phyloP scores from a whole-genome alignment of 2,888 invertebrate species.

The Melinaea menophilus region DNA sequence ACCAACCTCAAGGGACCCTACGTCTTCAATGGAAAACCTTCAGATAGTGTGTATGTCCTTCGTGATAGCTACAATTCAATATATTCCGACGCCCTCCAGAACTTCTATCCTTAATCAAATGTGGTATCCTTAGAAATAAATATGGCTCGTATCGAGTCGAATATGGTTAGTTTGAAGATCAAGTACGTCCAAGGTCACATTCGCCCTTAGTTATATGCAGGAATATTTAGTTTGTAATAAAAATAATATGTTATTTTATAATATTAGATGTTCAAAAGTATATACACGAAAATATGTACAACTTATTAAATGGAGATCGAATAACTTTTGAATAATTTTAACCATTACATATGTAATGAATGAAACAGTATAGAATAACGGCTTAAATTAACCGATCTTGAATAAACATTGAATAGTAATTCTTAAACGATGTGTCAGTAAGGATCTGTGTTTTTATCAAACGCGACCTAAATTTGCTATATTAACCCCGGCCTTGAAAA shows the following conservation, averaged over 20 bases:
- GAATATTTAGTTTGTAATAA: background rate
- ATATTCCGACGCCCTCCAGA: slow-evolving; percentile 82
- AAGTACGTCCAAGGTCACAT: slow-evolving; percentile 11
- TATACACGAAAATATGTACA: background rate
- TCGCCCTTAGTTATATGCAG: slow-evolving; percentile 23
- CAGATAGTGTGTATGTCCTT: slow-evolving; percentile 80
- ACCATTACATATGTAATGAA: too few relatives aligned
- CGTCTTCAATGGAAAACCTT: slow-evolving; percentile 87
- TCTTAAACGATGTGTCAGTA: too few relatives aligned
- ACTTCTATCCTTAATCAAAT: slow-evolving; percentile 80
- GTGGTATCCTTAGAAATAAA: slow-evolving; percentile 33
- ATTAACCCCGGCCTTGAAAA: too few relatives aligned
- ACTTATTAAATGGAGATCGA: background rate
- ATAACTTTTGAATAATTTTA: too few relatives aligned
- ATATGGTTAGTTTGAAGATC: slow-evolving; percentile 11
- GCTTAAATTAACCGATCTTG: too few relatives aligned
- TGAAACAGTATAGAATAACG: too few relatives aligned
- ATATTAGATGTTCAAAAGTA: slow-evolving; percentile 1
- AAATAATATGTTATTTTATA: background rate
- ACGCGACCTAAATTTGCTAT: too few relatives aligned
- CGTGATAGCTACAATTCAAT: slow-evolving; percentile 82
- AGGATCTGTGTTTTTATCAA: too few relatives aligned
- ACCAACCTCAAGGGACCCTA: slow-evolving; percentile 86
- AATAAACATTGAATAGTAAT: too few relatives aligned
- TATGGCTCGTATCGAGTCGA: slow-evolving; percentile 72